A percentile compares a stretch with the other conserved stretches of the same genome.
Evolutionary conservation across 2,888 invertebrate genomes (phyloP).

Genomic region (Pristionchus fissidentatus): DNA sequence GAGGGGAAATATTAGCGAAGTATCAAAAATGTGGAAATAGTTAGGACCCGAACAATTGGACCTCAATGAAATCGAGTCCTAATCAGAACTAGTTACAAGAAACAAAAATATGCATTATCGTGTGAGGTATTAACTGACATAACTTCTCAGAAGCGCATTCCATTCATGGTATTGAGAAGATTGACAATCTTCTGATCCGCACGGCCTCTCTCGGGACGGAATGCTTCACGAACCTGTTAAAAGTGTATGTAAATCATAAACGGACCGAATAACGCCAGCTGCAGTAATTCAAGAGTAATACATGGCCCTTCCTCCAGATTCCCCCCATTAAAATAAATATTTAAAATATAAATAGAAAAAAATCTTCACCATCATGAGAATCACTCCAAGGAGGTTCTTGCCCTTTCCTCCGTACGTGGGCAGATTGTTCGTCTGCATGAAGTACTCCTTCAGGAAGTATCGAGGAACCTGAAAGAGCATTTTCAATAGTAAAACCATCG

Average conservation of each 20-base stretch:
- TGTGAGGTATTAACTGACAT: background rate
- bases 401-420: conserved; percentile 50
- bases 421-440: background rate
- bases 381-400: conserved; percentile 54
- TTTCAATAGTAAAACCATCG: background rate
- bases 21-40: background rate
- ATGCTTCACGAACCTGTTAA: conserved; percentile 24
- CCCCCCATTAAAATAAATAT: background rate
- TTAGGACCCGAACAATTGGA: conserved; percentile 31
- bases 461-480: conserved; percentile 31
- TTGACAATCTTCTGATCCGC: conserved; percentile 4
- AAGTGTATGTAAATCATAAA: background rate
- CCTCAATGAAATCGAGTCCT: background rate
- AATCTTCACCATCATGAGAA: conserved; percentile 31
- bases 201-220: conserved; percentile 42
- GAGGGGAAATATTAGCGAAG: background rate
- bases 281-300: background rate
- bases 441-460: background rate
- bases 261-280: background rate
- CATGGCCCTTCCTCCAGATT: background rate
- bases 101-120: too few relatives aligned
- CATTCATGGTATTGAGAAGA: conserved; percentile 11
- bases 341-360: background rate
- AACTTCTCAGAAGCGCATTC: background rate
- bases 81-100: background rate